Evolutionary conservation across 2,888 invertebrate genomes (phyloP).

Genomic region (Pseudoips prasinana): DNA sequence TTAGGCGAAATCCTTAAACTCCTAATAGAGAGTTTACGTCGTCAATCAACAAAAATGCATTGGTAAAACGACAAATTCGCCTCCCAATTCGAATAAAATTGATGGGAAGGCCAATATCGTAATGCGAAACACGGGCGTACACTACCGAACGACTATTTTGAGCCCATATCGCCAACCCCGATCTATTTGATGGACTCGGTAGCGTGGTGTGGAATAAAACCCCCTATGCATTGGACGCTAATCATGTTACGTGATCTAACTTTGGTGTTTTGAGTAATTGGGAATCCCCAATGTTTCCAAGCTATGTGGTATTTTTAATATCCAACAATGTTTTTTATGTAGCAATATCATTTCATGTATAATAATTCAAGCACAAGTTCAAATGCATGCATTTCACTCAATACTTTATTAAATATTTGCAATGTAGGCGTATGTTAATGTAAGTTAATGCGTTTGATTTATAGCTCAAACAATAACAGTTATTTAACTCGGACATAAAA

Average conservation of each 20-base stretch:
- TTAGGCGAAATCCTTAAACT: too few species aligned
- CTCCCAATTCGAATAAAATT: slow-evolving; percentile 57
- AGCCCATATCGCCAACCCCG: slow-evolving; percentile 61
- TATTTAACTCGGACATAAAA: slow-evolving; percentile 28
- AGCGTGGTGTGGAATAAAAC: slow-evolving; percentile 46
- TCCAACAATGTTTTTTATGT: neutral
- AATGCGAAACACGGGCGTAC: slow-evolving; percentile 60
- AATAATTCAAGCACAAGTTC: too few species aligned
- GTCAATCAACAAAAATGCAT: slow-evolving; percentile 34
- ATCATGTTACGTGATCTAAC: slow-evolving; percentile 60
- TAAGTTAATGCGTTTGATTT: slow-evolving; percentile 31
- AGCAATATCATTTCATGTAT: neutral
- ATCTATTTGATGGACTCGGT: slow-evolving; percentile 76
- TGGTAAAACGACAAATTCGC: slow-evolving; percentile 37
- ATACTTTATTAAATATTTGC: slow-evolving; percentile 20
- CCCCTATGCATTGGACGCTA: slow-evolving; percentile 54
- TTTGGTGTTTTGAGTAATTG: slow-evolving; percentile 52
- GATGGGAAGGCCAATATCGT: slow-evolving; percentile 69
- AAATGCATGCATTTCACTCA: slow-evolving; percentile 1
- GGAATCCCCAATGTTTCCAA: slow-evolving; percentile 39
- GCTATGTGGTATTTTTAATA: slow-evolving; percentile 9
- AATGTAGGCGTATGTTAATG: too few species aligned
- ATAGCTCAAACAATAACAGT: slow-evolving; percentile 32
- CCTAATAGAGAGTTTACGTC: too few species aligned
- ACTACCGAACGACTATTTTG: slow-evolving; percentile 56